phyloP scores from a whole-genome alignment of 2,113 vertebrate genomes.

The Pygathrix nemaeus region DNA sequence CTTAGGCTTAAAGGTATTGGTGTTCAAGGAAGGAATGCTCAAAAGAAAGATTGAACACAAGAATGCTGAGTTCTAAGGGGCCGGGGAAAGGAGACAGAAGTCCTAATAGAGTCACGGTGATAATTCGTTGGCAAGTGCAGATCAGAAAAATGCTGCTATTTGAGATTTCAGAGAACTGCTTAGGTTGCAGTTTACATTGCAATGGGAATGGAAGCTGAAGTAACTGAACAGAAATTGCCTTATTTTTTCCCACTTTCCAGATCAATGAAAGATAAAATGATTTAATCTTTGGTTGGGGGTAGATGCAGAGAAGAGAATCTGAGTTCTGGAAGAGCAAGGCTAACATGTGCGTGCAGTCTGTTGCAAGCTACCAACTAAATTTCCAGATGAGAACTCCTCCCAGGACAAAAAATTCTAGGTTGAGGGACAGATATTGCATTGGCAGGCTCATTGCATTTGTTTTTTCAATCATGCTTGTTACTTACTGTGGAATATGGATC shows the following conservation, averaged over 20 bases:
- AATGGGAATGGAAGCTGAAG: background rate
- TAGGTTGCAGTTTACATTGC: background rate
- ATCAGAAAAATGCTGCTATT: background rate
- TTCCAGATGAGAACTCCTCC: conserved; percentile 46
- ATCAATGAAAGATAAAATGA: background rate
- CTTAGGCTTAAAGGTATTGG: background rate
- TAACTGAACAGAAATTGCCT: background rate
- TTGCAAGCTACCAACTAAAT: background rate
- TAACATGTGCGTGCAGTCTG: background rate
- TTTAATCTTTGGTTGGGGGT: conserved; percentile 20
- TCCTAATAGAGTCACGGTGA: background rate
- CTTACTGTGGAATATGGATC: conserved; percentile 21
- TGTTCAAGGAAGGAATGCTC: background rate
- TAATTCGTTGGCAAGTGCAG: background rate
- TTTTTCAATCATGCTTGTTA: conserved; percentile 57
- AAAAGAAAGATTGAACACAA: background rate
- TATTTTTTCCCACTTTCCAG: background rate
- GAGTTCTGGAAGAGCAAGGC: background rate
- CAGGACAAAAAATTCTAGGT: conserved; percentile 22
- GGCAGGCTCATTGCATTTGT: conserved; percentile 55
- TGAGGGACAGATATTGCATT: conserved; percentile 35
- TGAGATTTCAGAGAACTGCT: conserved; percentile 1
- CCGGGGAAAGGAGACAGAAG: background rate
- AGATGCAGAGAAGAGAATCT: background rate
- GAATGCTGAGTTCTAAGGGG: background rate